These are phyloP conservation scores for Tenthredo amoena DNA, from an alignment of 2,888 invertebrate genomes.

Conservation along the genomic window DNA sequence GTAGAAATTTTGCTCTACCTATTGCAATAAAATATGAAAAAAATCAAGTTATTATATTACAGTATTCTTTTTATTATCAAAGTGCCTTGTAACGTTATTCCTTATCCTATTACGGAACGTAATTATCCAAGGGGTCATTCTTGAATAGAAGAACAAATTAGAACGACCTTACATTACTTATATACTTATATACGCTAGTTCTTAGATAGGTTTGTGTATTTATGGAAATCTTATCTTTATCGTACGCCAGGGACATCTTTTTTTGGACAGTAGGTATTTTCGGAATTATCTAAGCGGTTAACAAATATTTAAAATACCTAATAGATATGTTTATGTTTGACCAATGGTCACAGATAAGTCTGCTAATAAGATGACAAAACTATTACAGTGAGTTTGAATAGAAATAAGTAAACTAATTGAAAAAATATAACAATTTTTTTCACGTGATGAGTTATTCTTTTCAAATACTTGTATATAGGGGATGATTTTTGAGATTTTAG, in stretches of 20 bases:
- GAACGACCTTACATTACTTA: background rate
- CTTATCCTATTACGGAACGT: background rate
- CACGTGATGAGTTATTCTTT: too few relatives aligned
- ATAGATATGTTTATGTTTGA: background rate
- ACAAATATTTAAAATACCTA: slow-evolving; percentile 3
- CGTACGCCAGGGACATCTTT: background rate
- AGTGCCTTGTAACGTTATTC: background rate
- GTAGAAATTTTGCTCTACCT: slow-evolving; percentile 31
- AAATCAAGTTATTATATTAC: slow-evolving; percentile 22
- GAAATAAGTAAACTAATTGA: background rate
- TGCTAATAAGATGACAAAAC: background rate
- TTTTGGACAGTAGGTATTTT: background rate
- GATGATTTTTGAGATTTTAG: too few relatives aligned
- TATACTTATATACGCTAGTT: background rate
- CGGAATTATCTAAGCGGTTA: slow-evolving; percentile 1
- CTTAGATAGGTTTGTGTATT: background rate
- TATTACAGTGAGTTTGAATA: background rate
- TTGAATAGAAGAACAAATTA: background rate
- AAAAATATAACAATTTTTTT: background rate
- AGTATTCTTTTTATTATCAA: background rate
- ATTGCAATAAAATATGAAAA: slow-evolving; percentile 28
- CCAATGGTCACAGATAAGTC: background rate
- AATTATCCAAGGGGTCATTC: background rate
- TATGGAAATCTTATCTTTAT: background rate
- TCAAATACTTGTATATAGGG: too few relatives aligned